Conservation (phyloP, 2,113 vertebrate species). For the Cinclus cinclus region DNA sequence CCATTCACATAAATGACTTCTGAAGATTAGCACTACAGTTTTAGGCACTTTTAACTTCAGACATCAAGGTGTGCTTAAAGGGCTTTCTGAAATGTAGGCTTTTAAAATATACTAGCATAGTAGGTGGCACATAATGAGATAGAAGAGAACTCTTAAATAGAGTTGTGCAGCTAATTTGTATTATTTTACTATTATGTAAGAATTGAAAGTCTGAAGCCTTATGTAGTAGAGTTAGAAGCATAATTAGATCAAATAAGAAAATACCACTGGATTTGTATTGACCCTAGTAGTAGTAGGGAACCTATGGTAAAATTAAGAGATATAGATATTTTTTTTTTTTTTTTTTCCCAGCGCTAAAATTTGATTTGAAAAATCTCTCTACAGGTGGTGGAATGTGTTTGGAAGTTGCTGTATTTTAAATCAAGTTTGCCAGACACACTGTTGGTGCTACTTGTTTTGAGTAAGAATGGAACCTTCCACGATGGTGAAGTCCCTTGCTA, state of each 20-base stretch:
- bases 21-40: background rate
- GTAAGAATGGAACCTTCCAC: background rate
- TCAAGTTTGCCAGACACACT: background rate
- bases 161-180: background rate
- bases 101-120: background rate
- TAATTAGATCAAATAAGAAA: background rate
- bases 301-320: background rate
- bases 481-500: background rate
- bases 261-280: background rate
- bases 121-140: rapidly evolving
- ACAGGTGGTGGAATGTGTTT: background rate
- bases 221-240: background rate
- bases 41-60: background rate
- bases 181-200: background rate
- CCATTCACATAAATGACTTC: background rate
- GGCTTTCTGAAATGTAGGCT: background rate
- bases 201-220: background rate
- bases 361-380: background rate
- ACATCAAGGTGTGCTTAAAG: background rate
- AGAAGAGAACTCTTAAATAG: background rate
- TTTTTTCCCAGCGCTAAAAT: background rate
- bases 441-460: background rate
- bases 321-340: rapidly evolving
- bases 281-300: background rate
- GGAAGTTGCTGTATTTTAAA: background rate